phyloP scores from a whole-genome alignment of 2,888 invertebrate genomes.

The Buathra laborator region DNA sequence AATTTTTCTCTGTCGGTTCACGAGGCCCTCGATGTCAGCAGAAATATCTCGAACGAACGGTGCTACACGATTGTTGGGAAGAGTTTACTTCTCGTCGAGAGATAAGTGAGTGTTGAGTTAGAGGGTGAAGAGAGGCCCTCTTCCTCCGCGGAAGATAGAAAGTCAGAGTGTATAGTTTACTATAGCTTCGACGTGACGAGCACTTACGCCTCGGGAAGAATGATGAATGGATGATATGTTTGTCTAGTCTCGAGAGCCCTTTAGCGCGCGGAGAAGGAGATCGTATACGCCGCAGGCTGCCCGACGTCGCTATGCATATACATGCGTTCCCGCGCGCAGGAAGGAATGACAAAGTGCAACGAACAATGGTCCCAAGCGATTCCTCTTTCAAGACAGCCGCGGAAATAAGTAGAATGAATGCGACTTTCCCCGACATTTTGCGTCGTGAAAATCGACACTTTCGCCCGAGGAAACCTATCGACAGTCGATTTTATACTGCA shows the following conservation, averaged over 20 bases:
- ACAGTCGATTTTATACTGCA: background rate
- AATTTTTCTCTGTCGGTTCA: background rate
- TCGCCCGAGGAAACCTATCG: background rate
- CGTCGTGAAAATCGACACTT: background rate
- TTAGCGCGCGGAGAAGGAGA: conserved; percentile 1
- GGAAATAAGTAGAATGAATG: background rate
- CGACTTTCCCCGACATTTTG: background rate
- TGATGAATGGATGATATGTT: conserved; percentile 64
- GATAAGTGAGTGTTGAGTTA: conserved; percentile 48
- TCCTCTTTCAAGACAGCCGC: background rate
- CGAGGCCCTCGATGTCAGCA: background rate
- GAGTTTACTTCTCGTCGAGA: conserved; percentile 27
- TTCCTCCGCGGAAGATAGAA: conserved; percentile 34
- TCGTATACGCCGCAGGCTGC: background rate
- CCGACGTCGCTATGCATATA: conserved; percentile 2
- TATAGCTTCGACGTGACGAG: conserved; percentile 36
- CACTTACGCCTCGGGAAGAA: conserved; percentile 55
- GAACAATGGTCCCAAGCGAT: conserved; percentile 15
- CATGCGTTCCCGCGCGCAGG: background rate
- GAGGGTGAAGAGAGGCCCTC: background rate
- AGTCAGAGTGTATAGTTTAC: conserved; percentile 2
- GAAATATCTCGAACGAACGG: conserved; percentile 28
- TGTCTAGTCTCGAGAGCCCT: conserved; percentile 47
- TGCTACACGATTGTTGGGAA: conserved; percentile 5
- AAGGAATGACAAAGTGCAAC: conserved; percentile 1